Base-by-base conservation (phyloP, 2,888 invertebrate genomes). In the Cyrtodaria siliqua region DNA sequence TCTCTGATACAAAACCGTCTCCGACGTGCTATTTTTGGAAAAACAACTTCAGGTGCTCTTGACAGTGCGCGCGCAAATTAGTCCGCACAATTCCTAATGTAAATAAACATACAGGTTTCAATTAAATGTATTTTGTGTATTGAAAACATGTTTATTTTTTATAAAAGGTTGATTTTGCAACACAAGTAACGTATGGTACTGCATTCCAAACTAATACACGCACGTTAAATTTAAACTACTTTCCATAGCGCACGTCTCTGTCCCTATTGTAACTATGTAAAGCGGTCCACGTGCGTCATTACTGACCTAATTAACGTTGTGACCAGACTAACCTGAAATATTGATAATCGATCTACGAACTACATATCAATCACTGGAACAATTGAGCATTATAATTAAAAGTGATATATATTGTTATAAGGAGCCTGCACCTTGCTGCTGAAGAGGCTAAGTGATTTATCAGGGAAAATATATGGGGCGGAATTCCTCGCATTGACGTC, bases 21-120 rank as follows among this genome's bases (percentile, higher is more conserved):
- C 60, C 68, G 79, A 63, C 73, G 71, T 66, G 63, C 80, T 80
- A 80, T 80, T 80, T 80, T 80, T 76, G 80, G 80, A 80, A 66
- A 16, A 69, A 59, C 72, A 55, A 71, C 72, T 68, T 62, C 70
- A 72, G 66, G 70, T 71, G 70, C 67, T 52, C 67, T 67, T 70
- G 66, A 70, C 71, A 75, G 64, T 55, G 64, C 64, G 79, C 70
- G 64, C 57, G 61, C 62, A 71, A 49, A 72, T 49, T 55, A 57
- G 26, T 74, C 44, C 74, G 74, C 71, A 29, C 20, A 24, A 18
- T n/a, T 20, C 38, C 16, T n/a, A 53, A 26, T 53, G 53, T 53
- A 53, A 53, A 53, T 53, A 53, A 44, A 44, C 44, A 44, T 6
- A 33, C 33, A 12, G 4, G 33, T 8, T 8, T 12, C 12, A 4